A percentile compares a stretch with the other conserved stretches of the same genome.
These are phyloP conservation scores for Picus viridis DNA, from an alignment of 2,797 vertebrate species.

Conservation along the genomic window DNA sequence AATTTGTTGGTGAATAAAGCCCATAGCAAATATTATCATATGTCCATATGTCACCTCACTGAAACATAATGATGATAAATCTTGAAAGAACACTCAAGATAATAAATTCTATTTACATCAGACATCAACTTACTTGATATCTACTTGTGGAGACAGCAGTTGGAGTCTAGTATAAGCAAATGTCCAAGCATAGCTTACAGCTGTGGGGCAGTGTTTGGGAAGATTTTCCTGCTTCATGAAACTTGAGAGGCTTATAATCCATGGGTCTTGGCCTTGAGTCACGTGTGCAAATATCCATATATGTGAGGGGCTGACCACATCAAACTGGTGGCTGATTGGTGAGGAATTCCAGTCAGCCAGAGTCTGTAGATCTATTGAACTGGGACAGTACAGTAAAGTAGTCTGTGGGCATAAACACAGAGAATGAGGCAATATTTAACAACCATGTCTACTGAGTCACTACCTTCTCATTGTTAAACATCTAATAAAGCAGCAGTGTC, in stretches of 20 bases:
- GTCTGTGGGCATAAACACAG: slow-evolving; percentile 79
- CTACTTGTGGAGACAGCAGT: slow-evolving; percentile 94
- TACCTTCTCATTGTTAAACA: neutral
- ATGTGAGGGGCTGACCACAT: slow-evolving; percentile 96
- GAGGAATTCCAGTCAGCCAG: slow-evolving; percentile 98
- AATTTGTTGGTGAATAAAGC: neutral
- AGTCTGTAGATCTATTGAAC: slow-evolving; percentile 94
- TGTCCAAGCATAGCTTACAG: slow-evolving; percentile 97
- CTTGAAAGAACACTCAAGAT: neutral
- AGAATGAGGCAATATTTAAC: slow-evolving; percentile 1
- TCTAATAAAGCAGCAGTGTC: neutral
- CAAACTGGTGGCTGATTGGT: slow-evolving; percentile 98
- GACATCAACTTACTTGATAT: slow-evolving; percentile 91
- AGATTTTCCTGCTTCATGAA: slow-evolving; percentile 96
- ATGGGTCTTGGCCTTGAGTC: slow-evolving; percentile 97
- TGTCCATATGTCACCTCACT: neutral
- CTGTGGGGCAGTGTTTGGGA: slow-evolving; percentile 93
- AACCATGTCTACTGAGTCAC: neutral
- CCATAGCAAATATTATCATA: neutral
- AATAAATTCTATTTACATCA: neutral
- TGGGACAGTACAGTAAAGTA: slow-evolving; percentile 94
- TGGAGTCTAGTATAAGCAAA: slow-evolving; percentile 96
- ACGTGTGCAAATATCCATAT: slow-evolving; percentile 99
- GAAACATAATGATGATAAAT: neutral
- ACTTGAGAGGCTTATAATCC: slow-evolving; percentile 99